phyloP scores from a whole-genome alignment of 2,888 invertebrate species.

The Tridacna crocea region DNA sequence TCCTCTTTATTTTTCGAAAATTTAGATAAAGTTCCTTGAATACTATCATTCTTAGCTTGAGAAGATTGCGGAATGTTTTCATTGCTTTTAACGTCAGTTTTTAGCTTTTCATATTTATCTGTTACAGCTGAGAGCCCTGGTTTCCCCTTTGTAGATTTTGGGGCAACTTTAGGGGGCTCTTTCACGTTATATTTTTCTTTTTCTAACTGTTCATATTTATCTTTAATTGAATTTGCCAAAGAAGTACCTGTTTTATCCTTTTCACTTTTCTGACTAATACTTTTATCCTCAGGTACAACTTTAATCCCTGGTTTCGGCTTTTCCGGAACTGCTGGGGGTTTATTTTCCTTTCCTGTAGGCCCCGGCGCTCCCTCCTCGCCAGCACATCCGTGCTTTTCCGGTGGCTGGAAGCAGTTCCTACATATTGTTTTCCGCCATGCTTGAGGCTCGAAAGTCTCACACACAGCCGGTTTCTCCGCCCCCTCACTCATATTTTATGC shows the following conservation, averaged over 20 bases:
- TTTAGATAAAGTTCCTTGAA: neutral
- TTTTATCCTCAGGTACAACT: slow-evolving; percentile 1
- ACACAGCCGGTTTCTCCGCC: slow-evolving; percentile 64
- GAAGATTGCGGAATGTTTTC: slow-evolving; percentile 15
- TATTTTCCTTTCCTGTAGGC: slow-evolving; percentile 27
- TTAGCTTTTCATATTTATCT: slow-evolving; percentile 32
- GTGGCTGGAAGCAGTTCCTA: slow-evolving; percentile 82
- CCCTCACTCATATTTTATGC: slow-evolving; percentile 53
- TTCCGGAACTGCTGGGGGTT: slow-evolving; percentile 11
- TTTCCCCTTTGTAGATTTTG: slow-evolving; percentile 34
- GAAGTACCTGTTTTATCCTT: slow-evolving; percentile 30
- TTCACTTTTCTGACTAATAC: slow-evolving; percentile 8
- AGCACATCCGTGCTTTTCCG: slow-evolving; percentile 73
- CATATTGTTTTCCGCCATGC: slow-evolving; percentile 84
- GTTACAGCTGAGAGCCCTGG: slow-evolving; percentile 32
- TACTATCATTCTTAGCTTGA: neutral
- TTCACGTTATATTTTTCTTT: slow-evolving; percentile 50
- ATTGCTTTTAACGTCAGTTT: neutral
- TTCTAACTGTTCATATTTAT: slow-evolving; percentile 59
- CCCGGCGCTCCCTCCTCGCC: slow-evolving; percentile 18
- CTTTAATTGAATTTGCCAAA: slow-evolving; percentile 46
- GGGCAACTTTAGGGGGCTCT: slow-evolving; percentile 38
- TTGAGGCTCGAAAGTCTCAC: slow-evolving; percentile 84
- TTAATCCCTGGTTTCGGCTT: slow-evolving; percentile 17
- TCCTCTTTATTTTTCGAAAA: neutral